Evolutionary conservation across 1,140 invertebrate species (phyloP).

Genomic region (Euura lappo): DNA sequence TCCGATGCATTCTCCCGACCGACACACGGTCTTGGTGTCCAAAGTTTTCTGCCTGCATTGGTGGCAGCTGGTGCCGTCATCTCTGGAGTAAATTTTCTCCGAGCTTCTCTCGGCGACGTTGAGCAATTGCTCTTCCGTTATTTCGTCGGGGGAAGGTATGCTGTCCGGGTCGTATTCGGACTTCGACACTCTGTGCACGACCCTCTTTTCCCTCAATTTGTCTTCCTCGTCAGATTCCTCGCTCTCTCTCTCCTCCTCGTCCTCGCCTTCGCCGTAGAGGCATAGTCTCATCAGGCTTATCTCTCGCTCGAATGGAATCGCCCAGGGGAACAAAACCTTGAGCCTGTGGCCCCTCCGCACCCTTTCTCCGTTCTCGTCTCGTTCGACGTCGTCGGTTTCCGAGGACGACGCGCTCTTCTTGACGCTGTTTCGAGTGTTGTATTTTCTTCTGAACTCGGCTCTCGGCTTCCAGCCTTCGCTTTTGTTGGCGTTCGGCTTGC

Average conservation of each 20-base stretch:
- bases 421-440: slow-evolving; percentile 39
- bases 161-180: slow-evolving; percentile 29
- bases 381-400: not conserved
- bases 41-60: slow-evolving; percentile 60
- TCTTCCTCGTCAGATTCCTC: slow-evolving; percentile 13
- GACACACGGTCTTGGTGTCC: slow-evolving; percentile 59
- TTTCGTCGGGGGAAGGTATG: slow-evolving; percentile 43
- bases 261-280: slow-evolving; percentile 15
- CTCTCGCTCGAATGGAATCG: slow-evolving; percentile 37
- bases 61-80: slow-evolving; percentile 53
- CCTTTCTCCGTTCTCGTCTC: slow-evolving; percentile 7
- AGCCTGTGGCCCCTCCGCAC: slow-evolving; percentile 23
- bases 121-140: slow-evolving; percentile 48
- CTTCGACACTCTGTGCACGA: slow-evolving; percentile 18
- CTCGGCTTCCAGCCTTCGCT: not conserved
- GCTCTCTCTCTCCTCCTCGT: slow-evolving; percentile 30
- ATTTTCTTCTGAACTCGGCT: slow-evolving; percentile 24
- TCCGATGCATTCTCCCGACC: slow-evolving; percentile 54
- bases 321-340: slow-evolving; percentile 43
- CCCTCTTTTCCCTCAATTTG: slow-evolving; percentile 12
- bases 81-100: slow-evolving; percentile 44
- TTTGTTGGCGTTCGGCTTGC: not conserved
- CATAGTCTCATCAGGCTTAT: not conserved
- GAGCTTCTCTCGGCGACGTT: slow-evolving; percentile 42
- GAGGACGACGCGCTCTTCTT: not conserved